Conservation (phyloP, 1,140 invertebrate species). For the Bombus confusus region DNA sequence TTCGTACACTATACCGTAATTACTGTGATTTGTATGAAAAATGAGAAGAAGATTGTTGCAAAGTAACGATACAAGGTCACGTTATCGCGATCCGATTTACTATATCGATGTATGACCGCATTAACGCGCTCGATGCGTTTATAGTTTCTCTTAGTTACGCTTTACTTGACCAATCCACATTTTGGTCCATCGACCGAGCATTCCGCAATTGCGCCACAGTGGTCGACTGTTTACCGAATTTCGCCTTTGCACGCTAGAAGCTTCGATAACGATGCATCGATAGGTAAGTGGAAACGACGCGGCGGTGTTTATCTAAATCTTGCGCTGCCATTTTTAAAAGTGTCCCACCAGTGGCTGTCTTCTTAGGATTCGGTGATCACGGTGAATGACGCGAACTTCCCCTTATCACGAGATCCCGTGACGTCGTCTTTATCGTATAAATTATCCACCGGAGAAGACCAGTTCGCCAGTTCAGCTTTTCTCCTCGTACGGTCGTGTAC, state of each 20-base stretch:
- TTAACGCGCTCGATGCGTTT: neutral
- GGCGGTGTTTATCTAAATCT: constrained; percentile 27
- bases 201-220: too few species aligned
- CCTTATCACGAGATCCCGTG: constrained; percentile 56
- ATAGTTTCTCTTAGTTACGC: neutral
- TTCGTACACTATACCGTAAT: neutral
- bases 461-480: constrained; percentile 53
- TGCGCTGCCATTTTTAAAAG: neutral
- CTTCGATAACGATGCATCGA: constrained; percentile 14
- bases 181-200: too few species aligned
- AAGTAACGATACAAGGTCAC: neutral
- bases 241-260: too few species aligned
- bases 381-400: constrained; percentile 52
- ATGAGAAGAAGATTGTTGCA: neutral
- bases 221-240: too few species aligned
- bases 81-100: neutral
- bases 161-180: too few species aligned
- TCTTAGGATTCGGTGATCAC: constrained; percentile 35
- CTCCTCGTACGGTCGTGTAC: constrained; percentile 10
- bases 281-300: neutral
- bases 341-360: neutral
- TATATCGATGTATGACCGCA: neutral
- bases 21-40: neutral
- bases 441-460: constrained; percentile 46
- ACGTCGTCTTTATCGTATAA: constrained; percentile 68